phyloP scores from a whole-genome alignment of 2,113 vertebrate genomes.

The Motacilla tschutschensis region DNA sequence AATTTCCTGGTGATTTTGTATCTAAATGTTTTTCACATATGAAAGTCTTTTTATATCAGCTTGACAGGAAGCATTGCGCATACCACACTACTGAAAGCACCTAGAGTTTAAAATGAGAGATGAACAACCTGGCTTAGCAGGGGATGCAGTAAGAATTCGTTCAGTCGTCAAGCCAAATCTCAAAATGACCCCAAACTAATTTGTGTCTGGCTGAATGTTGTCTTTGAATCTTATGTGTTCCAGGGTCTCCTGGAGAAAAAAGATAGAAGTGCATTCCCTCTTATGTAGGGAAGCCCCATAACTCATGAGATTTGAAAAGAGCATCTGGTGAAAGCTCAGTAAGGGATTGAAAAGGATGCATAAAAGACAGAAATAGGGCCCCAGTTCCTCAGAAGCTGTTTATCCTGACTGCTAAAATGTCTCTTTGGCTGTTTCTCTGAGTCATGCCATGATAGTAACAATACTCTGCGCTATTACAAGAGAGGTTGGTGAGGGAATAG shows the following conservation, averaged over 20 bases:
- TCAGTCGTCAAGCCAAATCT: constrained; percentile 11
- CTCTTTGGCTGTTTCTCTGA: constrained; percentile 47
- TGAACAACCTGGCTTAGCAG: constrained; percentile 31
- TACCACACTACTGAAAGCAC: not conserved
- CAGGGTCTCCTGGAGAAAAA: constrained; percentile 17
- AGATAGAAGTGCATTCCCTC: constrained; percentile 5
- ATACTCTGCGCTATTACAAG: not conserved
- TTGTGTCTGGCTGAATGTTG: constrained; percentile 39
- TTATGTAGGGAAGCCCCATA: constrained; percentile 32
- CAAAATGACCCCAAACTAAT: constrained; percentile 36
- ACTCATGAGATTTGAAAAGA: constrained; percentile 40
- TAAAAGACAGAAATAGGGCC: constrained; percentile 40
- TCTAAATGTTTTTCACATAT: constrained; percentile 38
- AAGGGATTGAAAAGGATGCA: constrained; percentile 13
- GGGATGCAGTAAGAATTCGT: not conserved
- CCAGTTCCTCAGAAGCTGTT: constrained; percentile 35
- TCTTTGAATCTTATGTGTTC: constrained; percentile 42
- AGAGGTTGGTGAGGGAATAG: not conserved
- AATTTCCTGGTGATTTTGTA: constrained; percentile 48
- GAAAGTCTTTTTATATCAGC: constrained; percentile 32
- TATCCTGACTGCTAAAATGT: constrained; percentile 28
- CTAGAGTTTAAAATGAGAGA: constrained; percentile 9
- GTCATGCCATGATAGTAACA: constrained; percentile 32
- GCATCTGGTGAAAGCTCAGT: constrained; percentile 20
- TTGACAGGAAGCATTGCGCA: constrained; percentile 18